These are phyloP conservation scores for Melikaiella ostensackeni DNA, from an alignment of 2,888 invertebrate species.

Conservation along the genomic window DNA sequence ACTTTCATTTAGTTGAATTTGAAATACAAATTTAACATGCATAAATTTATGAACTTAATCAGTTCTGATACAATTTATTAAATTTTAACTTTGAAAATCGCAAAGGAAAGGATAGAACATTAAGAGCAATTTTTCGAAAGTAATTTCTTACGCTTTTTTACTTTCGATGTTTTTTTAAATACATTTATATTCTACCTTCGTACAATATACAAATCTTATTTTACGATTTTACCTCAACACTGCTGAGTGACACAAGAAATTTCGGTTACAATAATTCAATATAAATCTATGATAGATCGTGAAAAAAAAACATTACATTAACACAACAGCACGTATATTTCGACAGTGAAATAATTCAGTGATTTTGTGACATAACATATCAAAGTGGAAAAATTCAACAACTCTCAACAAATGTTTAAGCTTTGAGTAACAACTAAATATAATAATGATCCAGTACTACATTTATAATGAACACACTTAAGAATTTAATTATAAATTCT, in stretches of 20 bases:
- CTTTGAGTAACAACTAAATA: not conserved
- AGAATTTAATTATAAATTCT: not conserved
- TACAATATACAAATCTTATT: constrained; percentile 34
- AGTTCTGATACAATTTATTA: not conserved
- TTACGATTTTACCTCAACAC: not conserved
- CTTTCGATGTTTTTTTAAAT: not conserved
- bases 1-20: not conserved
- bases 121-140: not conserved
- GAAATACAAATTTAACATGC: not conserved
- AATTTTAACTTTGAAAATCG: not conserved
- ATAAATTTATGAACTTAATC: not conserved
- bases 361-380: constrained; percentile 22
- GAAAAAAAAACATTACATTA: constrained; percentile 3
- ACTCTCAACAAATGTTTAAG: not conserved
- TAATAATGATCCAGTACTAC: not conserved
- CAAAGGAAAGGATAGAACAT: not conserved
- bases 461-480: constrained; percentile 4
- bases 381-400: not conserved
- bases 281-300: constrained; percentile 4
- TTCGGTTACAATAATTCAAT: not conserved
- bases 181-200: constrained; percentile 32
- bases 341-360: constrained; percentile 7
- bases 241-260: constrained; percentile 18
- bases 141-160: not conserved
- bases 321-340: not conserved